These are phyloP conservation scores for Chinchilla lanigera DNA, from an alignment of 2,113 vertebrate species.

Conservation along the genomic window DNA sequence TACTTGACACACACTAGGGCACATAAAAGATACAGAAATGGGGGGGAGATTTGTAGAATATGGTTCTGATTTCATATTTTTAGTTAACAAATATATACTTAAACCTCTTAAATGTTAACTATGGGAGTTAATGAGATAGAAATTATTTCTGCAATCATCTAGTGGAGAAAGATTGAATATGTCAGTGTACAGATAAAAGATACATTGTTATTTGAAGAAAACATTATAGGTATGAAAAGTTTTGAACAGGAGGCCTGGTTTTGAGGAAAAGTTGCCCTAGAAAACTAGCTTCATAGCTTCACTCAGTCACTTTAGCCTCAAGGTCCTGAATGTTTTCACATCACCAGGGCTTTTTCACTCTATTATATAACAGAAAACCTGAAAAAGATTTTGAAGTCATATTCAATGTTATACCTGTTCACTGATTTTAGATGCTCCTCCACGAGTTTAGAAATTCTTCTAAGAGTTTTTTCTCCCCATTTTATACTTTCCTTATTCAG, in stretches of 20 bases:
- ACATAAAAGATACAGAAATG: not conserved
- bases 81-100: not conserved
- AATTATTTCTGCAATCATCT: not conserved
- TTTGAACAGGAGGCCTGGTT: not conserved
- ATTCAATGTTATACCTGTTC: not conserved
- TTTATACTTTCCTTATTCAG: not conserved
- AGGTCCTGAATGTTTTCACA: not conserved
- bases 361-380: not conserved
- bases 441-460: not conserved
- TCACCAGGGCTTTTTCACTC: not conserved
- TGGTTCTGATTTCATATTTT: slow-evolving; percentile 22
- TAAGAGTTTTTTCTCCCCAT: not conserved
- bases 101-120: not conserved
- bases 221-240: not conserved
- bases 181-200: not conserved
- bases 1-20: not conserved
- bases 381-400: not conserved
- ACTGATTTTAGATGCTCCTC: not conserved
- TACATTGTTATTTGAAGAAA: not conserved
- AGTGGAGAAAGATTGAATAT: not conserved
- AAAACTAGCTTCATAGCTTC: not conserved
- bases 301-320: not conserved
- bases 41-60: not conserved
- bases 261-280: not conserved
- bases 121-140: not conserved